Evolutionary conservation across 2,888 invertebrate genomes (phyloP), one percentile per base, ranked within the genome.

Genomic region (Xanthorhoe designata): DNA sequence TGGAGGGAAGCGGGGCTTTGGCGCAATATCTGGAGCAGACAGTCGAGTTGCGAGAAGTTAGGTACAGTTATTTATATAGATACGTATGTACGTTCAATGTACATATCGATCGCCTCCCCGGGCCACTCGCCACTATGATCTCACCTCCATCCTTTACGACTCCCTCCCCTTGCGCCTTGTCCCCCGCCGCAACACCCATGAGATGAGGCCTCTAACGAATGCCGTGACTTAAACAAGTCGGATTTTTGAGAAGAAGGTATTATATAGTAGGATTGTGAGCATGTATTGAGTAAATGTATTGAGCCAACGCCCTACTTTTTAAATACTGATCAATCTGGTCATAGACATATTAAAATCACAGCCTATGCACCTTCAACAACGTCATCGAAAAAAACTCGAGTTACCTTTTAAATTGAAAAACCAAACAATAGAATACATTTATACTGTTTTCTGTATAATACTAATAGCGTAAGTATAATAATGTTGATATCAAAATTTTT

Each of bases 71-170:
- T 90, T 89, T 92, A 91, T 91, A 90, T 86, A 87, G 90, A 85
- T 91, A 91, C 86, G 87, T 92, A 92, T 90, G 87, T 92, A 91
- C 88, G 91, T 89, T 92, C 91, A 92, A 92, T 92, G 92, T 92
- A 92, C 92, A 92, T 92, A 93, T 93, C 91, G 92, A 93, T 93
- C 92, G 92, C 87, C 90, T 90, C 90, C 90, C 92, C 91, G 84
- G 87, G 91, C 90, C 90, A 91, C 92, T 92, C 92, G 91, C 92
- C 92, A 92, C 92, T 93, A 92, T 92, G 92, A 92, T 91, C 91
- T 92, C 92, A 93, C 92, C 92, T 92, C 92, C 91, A 91, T 91
- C 91, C 90, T 87, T 88, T 88, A 88, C 89, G 86, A 84, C 86
- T 84, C 84, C 83, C 83, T 76, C 78, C 83, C 84, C 78, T 76